Conservation (phyloP, 2,888 invertebrate genomes). For the Cerastis rubricosa region DNA sequence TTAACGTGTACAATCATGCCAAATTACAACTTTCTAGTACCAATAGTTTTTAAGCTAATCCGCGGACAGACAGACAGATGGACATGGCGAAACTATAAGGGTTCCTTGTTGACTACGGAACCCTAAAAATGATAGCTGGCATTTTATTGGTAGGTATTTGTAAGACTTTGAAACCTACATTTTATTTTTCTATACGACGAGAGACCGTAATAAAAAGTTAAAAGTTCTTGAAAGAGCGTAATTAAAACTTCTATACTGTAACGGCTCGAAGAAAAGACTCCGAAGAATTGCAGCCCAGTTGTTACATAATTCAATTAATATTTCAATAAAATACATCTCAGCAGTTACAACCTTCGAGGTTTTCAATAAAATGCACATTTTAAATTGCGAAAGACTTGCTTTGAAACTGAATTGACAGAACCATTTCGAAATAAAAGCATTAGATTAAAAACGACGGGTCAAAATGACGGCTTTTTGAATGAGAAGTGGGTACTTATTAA, state of each 20-base stretch:
- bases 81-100: no score
- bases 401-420: constrained; percentile 10
- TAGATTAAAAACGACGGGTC: neutral
- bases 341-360: neutral
- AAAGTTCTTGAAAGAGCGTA: constrained; percentile 19
- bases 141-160: neutral
- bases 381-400: constrained; percentile 19
- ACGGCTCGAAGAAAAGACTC: neutral
- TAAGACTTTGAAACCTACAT: neutral
- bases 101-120: no score
- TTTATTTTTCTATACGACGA: neutral
- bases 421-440: neutral
- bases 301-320: constrained; percentile 26
- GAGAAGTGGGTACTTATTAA: neutral
- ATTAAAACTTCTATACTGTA: constrained; percentile 22
- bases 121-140: neutral
- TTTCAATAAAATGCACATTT: constrained; percentile 1
- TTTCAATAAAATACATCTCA: constrained; percentile 19
- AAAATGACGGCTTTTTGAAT: neutral
- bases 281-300: constrained; percentile 1
- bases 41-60: no score
- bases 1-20: no score
- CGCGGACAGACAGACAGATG: no score
- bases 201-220: neutral
- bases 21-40: no score